Evolutionary conservation across 1,140 invertebrate species (phyloP), one percentile per base, ranked within the genome.

Genomic region (Formica exsecta): DNA sequence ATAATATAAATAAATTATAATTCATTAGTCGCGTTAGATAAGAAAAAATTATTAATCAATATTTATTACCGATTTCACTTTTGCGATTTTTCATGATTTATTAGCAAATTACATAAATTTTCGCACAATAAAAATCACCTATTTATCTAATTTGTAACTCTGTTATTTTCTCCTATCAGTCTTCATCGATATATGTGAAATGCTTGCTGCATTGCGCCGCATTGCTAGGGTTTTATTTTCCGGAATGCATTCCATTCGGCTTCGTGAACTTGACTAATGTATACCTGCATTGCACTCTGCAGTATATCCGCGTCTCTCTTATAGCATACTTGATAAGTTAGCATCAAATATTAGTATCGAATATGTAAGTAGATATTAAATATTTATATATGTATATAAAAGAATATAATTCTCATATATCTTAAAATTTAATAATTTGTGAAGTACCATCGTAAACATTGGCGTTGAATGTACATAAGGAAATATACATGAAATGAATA

Each of bases 251-350:
- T 74, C 51, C 54, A 62, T 73, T 65, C 61, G 84, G 5, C 48
- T 59, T 71, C 77, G 59, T 66, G 66, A 73, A 73, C 59, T 85
- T 85, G 86, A 87, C 79, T 54, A 71, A 89, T 85, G 73, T 41
- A 44, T 16, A 74, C 79, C 79, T 83, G 54, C 68, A 83, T 38
- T 25, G 68, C 38, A 74, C 66, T 51, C 48, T 61, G 51, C 68
- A 61, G 79, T 25, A 61, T 9, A 48, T 44, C 41, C 38, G 25
- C 68, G n/a, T 44, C 36, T 3, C 19, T 38, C 29, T 83, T 83
- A 62, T 11, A 6, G 2, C 22, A 71, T 16, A 16, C 57, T 74
- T 38, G 79, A 44, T 83, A 25, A 83, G 41, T 57, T 61, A 61
- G 16, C 68, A 29, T 73, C 66, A 59, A 16, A 9, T 7, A 41